These are phyloP conservation scores for Macrobrachium nipponense DNA, from an alignment of 1,140 invertebrate species.

Conservation along the genomic window DNA sequence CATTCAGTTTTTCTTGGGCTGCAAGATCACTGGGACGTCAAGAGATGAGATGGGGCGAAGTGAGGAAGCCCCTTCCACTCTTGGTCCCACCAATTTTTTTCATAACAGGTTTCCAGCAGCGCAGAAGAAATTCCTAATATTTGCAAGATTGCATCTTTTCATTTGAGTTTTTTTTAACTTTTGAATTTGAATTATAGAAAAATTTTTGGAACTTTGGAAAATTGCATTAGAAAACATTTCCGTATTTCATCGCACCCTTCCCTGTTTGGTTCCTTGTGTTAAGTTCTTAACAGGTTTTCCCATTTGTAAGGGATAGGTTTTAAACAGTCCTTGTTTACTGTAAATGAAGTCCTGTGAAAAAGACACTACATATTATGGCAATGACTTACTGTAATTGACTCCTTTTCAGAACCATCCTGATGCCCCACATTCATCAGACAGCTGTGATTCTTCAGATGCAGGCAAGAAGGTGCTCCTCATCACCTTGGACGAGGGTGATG, in stretches of 20 bases:
- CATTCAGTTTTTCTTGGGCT: too few species aligned
- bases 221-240: not conserved
- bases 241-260: not conserved
- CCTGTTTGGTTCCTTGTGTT: not conserved
- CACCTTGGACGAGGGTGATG: slow-evolving; percentile 44
- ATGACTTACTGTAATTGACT: not conserved
- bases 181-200: not conserved
- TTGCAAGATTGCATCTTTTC: slow-evolving; percentile 38
- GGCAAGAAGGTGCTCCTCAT: slow-evolving; percentile 54
- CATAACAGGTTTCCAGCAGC: too few species aligned
- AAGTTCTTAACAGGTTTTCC: not conserved
- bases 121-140: too few species aligned
- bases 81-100: too few species aligned
- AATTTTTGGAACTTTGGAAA: not conserved
- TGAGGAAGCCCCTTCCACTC: too few species aligned
- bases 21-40: too few species aligned
- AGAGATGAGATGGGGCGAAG: too few species aligned
- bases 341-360: too few species aligned
- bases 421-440: slow-evolving; percentile 43
- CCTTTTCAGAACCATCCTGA: slow-evolving; percentile 37
- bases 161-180: not conserved
- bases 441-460: slow-evolving; percentile 48
- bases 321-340: too few species aligned
- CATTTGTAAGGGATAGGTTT: too few species aligned
- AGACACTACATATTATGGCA: too few species aligned